Percentiles rank a stretch among this genome's conserved stretches.
phyloP scores from a whole-genome alignment of 2,113 vertebrate species.

The Miniopterus natalensis region DNA sequence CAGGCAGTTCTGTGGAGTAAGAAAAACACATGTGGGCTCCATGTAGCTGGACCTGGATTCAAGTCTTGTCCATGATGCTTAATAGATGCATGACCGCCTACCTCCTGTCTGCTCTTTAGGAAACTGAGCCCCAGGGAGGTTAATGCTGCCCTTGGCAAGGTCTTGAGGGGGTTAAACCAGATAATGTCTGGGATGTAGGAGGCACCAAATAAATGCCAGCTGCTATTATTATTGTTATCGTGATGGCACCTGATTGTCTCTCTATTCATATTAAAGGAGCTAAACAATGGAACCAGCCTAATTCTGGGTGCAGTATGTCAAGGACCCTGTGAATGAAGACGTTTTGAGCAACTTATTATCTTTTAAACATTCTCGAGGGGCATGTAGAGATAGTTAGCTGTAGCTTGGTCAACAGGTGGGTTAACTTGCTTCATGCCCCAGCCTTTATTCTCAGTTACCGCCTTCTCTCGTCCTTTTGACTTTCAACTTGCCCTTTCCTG shows the following conservation, averaged over 20 bases:
- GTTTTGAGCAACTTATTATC: background rate
- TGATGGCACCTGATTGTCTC: background rate
- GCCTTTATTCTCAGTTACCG: background rate
- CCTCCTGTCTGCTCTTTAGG: background rate
- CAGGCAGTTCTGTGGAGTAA: background rate
- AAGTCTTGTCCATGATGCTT: background rate
- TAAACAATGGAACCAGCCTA: background rate
- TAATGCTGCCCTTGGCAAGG: background rate
- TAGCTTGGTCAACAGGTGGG: background rate
- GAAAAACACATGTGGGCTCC: background rate
- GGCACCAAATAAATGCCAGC: background rate
- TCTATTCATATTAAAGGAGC: background rate
- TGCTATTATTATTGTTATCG: background rate
- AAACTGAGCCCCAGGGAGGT: background rate
- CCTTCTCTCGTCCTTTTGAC: background rate
- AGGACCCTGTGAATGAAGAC: background rate
- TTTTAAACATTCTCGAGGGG: background rate
- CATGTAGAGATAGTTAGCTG: too few species aligned
- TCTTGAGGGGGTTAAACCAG: background rate
- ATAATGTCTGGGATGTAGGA: background rate
- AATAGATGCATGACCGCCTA: accelerated
- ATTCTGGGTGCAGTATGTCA: background rate
- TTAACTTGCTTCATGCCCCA: background rate
- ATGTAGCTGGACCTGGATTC: background rate
- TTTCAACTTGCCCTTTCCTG: background rate